Percentiles rank a stretch among this genome's conserved stretches.
Evolutionary conservation across 2,113 vertebrate genomes (phyloP).

Genomic region (Ciconia boyciana): DNA sequence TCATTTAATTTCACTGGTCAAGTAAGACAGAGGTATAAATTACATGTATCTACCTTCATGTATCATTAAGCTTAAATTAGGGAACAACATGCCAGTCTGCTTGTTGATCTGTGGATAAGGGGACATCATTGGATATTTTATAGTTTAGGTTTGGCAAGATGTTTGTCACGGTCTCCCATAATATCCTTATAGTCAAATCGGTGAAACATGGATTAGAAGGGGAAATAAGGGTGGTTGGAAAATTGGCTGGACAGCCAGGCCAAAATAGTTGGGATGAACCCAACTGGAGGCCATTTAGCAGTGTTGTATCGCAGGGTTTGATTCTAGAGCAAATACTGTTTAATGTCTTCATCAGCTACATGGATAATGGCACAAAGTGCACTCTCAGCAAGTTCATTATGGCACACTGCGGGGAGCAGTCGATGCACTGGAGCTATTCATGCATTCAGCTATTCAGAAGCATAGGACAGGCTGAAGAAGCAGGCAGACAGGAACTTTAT

Average conservation of each 20-base stretch:
- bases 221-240: not conserved
- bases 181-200: not conserved
- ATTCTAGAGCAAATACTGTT: not conserved
- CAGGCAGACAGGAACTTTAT: not conserved
- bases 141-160: not conserved
- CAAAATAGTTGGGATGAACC: not conserved
- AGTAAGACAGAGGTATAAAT: not conserved
- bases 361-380: not conserved
- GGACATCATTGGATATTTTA: not conserved
- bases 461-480: not conserved
- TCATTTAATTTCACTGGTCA: not conserved
- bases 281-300: not conserved
- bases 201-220: not conserved
- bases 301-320: not conserved
- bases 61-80: not conserved
- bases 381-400: not conserved
- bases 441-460: not conserved
- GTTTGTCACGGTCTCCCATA: not conserved
- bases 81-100: not conserved
- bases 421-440: not conserved
- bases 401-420: fast-evolving
- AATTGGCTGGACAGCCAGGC: not conserved
- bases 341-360: not conserved
- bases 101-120: not conserved
- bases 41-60: not conserved